phyloP scores from a whole-genome alignment of 2,888 invertebrate species.

The Torymus auratus region DNA sequence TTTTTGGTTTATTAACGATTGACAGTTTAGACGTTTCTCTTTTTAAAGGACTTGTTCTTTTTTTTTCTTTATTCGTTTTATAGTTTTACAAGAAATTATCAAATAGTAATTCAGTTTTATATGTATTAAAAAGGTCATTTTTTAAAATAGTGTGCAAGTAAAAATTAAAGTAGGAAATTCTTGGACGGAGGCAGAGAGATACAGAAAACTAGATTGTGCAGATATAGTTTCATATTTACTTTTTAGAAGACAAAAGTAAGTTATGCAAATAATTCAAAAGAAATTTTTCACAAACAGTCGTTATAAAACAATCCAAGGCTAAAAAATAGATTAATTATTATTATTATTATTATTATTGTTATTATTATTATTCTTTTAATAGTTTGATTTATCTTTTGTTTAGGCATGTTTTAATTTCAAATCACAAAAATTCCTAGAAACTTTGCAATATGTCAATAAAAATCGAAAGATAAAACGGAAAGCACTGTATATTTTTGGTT shows the following conservation, averaged over 20 bases:
- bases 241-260: slow-evolving; percentile 8
- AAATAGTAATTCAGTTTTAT: slow-evolving; percentile 48
- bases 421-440: background rate
- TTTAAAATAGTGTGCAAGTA: slow-evolving; percentile 40
- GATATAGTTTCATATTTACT: slow-evolving; percentile 21
- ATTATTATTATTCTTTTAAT: slow-evolving; percentile 23
- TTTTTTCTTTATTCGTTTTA: slow-evolving; percentile 37
- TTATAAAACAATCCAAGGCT: background rate
- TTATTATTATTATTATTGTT: background rate
- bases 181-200: slow-evolving; percentile 59
- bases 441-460: background rate
- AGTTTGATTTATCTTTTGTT: slow-evolving; percentile 46
- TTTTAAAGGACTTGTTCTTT: slow-evolving; percentile 37
- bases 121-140: slow-evolving; percentile 43
- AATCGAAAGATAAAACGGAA: background rate
- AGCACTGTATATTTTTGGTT: background rate
- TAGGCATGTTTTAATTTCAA: slow-evolving; percentile 37
- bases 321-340: slow-evolving; percentile 20
- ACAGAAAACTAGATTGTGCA: slow-evolving; percentile 53
- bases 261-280: slow-evolving; percentile 8
- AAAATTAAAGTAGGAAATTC: slow-evolving; percentile 52
- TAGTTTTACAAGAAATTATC: slow-evolving; percentile 52
- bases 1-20: slow-evolving; percentile 29
- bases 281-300: slow-evolving; percentile 1
- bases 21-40: slow-evolving; percentile 52